Evolutionary conservation across 1,140 invertebrate species (phyloP).

Genomic region (Cydia splendana): DNA sequence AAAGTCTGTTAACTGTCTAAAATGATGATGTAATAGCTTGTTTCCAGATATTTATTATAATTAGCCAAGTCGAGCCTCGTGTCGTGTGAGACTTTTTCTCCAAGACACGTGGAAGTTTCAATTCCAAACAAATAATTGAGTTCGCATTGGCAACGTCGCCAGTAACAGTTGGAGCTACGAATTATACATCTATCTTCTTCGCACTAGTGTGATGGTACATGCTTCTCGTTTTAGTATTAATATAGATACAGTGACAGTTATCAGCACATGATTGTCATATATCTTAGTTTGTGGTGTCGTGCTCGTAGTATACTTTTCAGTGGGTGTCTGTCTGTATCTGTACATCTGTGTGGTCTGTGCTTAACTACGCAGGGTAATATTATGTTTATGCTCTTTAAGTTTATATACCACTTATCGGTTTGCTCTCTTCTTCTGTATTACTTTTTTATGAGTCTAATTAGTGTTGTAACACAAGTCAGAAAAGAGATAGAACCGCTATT

Average conservation of each 20-base stretch:
- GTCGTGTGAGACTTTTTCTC: neutral
- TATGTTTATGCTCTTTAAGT: too few relatives aligned
- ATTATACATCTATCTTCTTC: neutral
- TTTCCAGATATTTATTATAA: neutral
- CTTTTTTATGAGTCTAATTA: too few relatives aligned
- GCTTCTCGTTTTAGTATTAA: conserved; percentile 20
- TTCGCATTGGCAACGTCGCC: conserved; percentile 28
- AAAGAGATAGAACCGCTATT: too few relatives aligned
- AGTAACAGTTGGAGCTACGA: neutral
- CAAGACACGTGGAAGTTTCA: neutral
- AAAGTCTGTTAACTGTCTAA: too few relatives aligned
- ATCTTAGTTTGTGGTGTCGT: neutral
- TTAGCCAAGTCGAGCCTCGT: neutral
- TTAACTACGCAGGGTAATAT: too few relatives aligned
- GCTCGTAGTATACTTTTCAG: too few relatives aligned
- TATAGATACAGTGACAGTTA: conserved; percentile 20
- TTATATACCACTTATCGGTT: too few relatives aligned
- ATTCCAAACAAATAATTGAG: conserved; percentile 24
- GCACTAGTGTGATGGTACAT: neutral
- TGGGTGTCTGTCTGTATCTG: too few relatives aligned
- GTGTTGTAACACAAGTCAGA: too few relatives aligned
- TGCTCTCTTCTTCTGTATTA: too few relatives aligned
- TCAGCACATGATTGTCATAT: conserved; percentile 14
- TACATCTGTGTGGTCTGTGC: too few relatives aligned
- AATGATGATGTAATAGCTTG: too few relatives aligned